phyloP scores from a whole-genome alignment of 2,888 invertebrate genomes.

The Thecocarcelia acutangulata region DNA sequence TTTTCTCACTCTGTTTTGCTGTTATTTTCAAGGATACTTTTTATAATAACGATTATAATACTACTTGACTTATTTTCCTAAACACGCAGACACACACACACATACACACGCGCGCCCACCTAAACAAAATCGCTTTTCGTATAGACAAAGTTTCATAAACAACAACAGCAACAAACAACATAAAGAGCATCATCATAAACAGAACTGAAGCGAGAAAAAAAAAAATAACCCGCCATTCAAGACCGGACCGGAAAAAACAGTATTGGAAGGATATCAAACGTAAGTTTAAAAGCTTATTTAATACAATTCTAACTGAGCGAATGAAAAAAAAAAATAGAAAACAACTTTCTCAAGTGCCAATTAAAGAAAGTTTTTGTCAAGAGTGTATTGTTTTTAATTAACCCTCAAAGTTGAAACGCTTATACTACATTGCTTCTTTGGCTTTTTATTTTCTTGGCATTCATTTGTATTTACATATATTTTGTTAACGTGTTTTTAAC shows the following conservation, averaged over 20 bases:
- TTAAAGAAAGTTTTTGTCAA: conserved; percentile 56
- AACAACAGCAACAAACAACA: conserved; percentile 29
- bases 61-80: conserved; percentile 46
- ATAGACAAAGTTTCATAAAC: conserved; percentile 36
- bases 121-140: too few species aligned
- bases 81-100: conserved; percentile 30
- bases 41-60: conserved; percentile 47
- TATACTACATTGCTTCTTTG: background rate
- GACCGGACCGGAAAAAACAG: conserved; percentile 50
- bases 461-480: too few species aligned
- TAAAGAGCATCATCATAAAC: conserved; percentile 35
- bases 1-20: conserved; percentile 28
- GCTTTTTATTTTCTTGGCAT: too few species aligned
- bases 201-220: conserved; percentile 44
- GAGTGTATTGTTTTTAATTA: conserved; percentile 52
- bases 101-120: background rate
- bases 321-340: background rate
- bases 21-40: conserved; percentile 54
- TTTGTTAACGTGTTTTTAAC: too few species aligned
- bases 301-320: background rate
- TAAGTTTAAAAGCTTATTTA: conserved; percentile 46
- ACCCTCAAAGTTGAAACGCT: conserved; percentile 15
- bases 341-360: conserved; percentile 60
- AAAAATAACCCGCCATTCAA: conserved; percentile 47
- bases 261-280: conserved; percentile 60